These are phyloP conservation scores for Enteromius thamalakanensis DNA, from an alignment of 2,797 vertebrate genomes.

Conservation along the genomic window DNA sequence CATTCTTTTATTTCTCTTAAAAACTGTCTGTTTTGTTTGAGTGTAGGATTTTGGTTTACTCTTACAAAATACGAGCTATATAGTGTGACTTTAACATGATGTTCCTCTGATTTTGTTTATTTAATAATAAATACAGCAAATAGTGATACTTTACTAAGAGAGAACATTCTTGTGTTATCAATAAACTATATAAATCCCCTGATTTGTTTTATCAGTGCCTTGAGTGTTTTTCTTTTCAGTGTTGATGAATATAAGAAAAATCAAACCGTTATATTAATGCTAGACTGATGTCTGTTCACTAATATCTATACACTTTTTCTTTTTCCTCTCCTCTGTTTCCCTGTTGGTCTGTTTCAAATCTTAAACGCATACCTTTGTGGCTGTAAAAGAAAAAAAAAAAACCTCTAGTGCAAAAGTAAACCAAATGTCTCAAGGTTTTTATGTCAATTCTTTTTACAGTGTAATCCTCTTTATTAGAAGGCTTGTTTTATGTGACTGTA, in stretches of 20 bases:
- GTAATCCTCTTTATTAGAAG: background rate
- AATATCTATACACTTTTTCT: slow-evolving; percentile 7
- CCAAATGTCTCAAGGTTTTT: slow-evolving; percentile 38
- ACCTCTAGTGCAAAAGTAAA: slow-evolving; percentile 52
- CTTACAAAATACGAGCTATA: background rate
- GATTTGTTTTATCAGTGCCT: background rate
- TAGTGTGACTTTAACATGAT: slow-evolving; percentile 2
- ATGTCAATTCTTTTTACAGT: background rate
- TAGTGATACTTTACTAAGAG: slow-evolving; percentile 8
- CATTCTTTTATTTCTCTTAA: slow-evolving; percentile 18
- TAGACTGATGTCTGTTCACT: background rate
- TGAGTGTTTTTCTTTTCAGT: background rate
- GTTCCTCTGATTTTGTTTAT: slow-evolving; percentile 1
- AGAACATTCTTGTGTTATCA: slow-evolving; percentile 26
- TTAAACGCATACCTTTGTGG: background rate
- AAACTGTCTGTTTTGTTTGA: slow-evolving; percentile 19
- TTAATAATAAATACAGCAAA: background rate
- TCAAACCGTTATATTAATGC: background rate
- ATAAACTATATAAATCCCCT: slow-evolving; percentile 17
- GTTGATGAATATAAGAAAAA: background rate
- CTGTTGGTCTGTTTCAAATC: background rate
- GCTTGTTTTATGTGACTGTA: slow-evolving; percentile 23
- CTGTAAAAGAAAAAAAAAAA: slow-evolving; percentile 27
- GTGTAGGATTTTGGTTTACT: slow-evolving; percentile 24
- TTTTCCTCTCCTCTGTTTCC: slow-evolving; percentile 4